Base-by-base conservation (phyloP, 2,797 vertebrate species). In the Phataginus tricuspis region DNA sequence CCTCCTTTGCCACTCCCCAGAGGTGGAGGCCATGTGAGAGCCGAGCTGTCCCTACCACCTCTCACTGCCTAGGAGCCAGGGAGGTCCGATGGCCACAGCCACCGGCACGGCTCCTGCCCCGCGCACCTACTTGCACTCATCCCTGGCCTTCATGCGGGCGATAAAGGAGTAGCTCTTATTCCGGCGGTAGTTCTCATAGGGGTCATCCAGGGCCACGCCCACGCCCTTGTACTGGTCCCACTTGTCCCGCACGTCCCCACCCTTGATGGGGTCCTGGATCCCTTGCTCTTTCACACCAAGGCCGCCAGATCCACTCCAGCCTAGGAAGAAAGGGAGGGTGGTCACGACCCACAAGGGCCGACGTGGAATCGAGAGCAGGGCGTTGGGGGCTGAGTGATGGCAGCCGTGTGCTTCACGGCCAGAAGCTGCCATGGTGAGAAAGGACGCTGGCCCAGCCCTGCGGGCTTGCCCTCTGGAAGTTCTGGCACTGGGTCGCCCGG, bases 221-320 rank as follows among this genome's bases (percentile, higher is more conserved):
- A 99, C 99, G 7, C 99, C 99, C 98, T 99, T 99, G 96, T 99
- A 99, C 98, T 99, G 99, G 99, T 99, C 99, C 99, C 99, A 99
- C 96, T 99, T 99, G 98, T 99, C 99, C 55, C 99, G 98, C 53
- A 99, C 97, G 16, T 99, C 99, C 0, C 99, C 99, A 49, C 99
- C 99, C 98, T 99, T 99, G 97, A 99, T 99, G 63, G 99, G 99
- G 98, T 99, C 99, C 98, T 99, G 99, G 97, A 99, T 99, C 45
- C 99, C 99, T 96, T 99, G 99, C 91, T 99, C 99, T 97, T 99
- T 99, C 69, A 98, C 99, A 42, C 99, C 99, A 39, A 99, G 89
- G 10, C 99, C 99, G 0, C 99, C 99, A 4, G 99, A 99, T 34
- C 99, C 99, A 7, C 99, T 99, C 99, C 99, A 99, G 71, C 99